These are phyloP conservation scores for Drosophila chauvacae DNA, from an alignment of 1,140 invertebrate genomes.

Conservation along the genomic window DNA sequence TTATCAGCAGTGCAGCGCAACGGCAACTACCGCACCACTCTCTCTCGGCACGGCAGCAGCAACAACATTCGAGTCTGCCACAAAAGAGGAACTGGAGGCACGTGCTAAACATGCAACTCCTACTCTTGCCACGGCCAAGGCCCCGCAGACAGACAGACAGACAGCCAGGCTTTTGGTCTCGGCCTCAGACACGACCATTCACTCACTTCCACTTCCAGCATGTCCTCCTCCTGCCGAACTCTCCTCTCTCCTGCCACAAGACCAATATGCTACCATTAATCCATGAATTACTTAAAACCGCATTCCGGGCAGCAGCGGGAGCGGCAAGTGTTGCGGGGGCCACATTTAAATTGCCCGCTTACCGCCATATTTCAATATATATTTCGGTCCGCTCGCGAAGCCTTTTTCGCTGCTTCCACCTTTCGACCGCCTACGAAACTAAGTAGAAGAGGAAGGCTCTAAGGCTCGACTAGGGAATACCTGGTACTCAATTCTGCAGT, in stretches of 20 bases:
- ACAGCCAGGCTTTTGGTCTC: constrained; percentile 18
- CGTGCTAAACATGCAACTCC: constrained; percentile 82
- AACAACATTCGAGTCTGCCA: constrained; percentile 43
- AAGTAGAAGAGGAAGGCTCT: no score
- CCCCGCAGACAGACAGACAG: constrained; percentile 40
- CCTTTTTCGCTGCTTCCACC: constrained; percentile 17
- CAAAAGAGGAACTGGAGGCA: constrained; percentile 59
- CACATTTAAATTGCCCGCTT: constrained; percentile 81
- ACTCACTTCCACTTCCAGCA: constrained; percentile 32
- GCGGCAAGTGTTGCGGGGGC: constrained; percentile 31
- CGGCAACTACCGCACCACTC: constrained; percentile 57
- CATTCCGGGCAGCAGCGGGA: constrained; percentile 65
- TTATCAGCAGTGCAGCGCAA: constrained; percentile 60
- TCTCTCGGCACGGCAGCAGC: constrained; percentile 54
- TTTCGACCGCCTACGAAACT: constrained; percentile 66
- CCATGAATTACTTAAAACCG: constrained; percentile 83
- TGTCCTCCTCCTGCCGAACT: neutral
- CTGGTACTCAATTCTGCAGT: neutral
- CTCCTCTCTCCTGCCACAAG: constrained; percentile 26
- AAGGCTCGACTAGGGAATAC: neutral
- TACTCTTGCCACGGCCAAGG: constrained; percentile 75
- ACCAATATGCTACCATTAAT: constrained; percentile 82
- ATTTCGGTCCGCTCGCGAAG: constrained; percentile 42
- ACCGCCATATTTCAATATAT: constrained; percentile 83
- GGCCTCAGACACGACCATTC: constrained; percentile 69